A percentile compares a stretch with the other conserved stretches of the same genome.
These are phyloP conservation scores for Ptiloglossa arizonensis DNA, from an alignment of 1,140 invertebrate genomes.

Conservation along the genomic window DNA sequence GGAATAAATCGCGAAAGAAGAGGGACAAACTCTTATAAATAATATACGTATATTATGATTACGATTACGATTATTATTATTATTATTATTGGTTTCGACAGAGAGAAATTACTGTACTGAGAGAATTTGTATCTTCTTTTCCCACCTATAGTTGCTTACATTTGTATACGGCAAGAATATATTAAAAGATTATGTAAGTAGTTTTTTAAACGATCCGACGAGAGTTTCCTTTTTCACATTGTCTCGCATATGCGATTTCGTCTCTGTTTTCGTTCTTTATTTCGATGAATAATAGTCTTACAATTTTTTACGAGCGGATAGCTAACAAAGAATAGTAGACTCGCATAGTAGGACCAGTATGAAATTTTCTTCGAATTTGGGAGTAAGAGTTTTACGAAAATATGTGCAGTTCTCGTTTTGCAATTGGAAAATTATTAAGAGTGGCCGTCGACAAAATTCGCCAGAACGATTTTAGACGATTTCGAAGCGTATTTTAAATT, in stretches of 20 bases:
- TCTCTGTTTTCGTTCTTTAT: too few species aligned
- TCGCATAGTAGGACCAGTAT: too few species aligned
- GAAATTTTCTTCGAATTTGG: too few species aligned
- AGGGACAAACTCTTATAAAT: background rate
- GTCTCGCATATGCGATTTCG: background rate
- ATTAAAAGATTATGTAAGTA: constrained; percentile 26
- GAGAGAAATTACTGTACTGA: background rate
- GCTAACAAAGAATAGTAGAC: too few species aligned
- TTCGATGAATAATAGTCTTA: too few species aligned
- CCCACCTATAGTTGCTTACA: constrained; percentile 40
- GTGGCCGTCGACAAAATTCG: too few species aligned
- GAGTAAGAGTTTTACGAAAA: too few species aligned
- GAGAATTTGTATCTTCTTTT: constrained; percentile 39
- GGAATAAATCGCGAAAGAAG: background rate
- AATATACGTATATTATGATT: constrained; percentile 1
- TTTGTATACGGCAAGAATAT: constrained; percentile 48
- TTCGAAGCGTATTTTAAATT: too few species aligned
- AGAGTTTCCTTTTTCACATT: background rate
- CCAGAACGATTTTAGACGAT: too few species aligned
- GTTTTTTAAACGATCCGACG: constrained; percentile 34
- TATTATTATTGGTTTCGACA: background rate
- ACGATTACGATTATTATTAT: background rate
- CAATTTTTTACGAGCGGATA: too few species aligned
- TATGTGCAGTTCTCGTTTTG: too few species aligned
- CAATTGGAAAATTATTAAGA: too few species aligned